Evolutionary conservation across 1,140 invertebrate genomes (phyloP).

Genomic region (Philopotamus ludificatus): DNA sequence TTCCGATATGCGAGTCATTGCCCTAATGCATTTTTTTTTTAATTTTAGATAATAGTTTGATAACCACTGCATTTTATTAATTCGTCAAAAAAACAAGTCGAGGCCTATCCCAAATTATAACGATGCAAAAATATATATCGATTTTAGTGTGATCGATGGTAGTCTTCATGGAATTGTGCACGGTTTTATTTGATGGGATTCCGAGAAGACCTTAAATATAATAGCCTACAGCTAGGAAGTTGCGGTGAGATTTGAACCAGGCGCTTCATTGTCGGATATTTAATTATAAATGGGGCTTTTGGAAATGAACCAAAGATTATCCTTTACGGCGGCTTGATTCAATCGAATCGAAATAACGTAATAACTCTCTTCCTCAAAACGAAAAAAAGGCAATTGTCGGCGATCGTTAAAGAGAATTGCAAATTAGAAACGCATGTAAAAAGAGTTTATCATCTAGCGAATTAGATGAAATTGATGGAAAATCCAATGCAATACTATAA

Average conservation of each 20-base stretch:
- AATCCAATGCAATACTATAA: too few relatives aligned
- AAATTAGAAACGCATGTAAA: too few relatives aligned
- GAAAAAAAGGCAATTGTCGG: too few relatives aligned
- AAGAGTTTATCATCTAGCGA: too few relatives aligned
- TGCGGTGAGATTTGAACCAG: constrained; percentile 16
- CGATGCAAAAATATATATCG: neutral
- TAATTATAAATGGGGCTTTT: constrained; percentile 8
- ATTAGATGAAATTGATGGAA: too few relatives aligned
- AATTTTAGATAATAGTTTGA: too few relatives aligned
- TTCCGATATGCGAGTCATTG: neutral
- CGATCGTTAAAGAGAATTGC: too few relatives aligned
- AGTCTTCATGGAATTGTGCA: neutral
- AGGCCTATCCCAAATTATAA: too few relatives aligned
- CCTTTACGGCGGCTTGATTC: neutral
- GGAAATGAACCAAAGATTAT: constrained; percentile 3
- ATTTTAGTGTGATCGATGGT: neutral
- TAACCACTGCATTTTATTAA: neutral
- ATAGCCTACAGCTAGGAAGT: constrained; percentile 20
- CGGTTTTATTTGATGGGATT: neutral
- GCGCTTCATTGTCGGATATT: constrained; percentile 17
- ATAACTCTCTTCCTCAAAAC: too few relatives aligned
- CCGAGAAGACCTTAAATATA: constrained; percentile 2
- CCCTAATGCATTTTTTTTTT: too few relatives aligned
- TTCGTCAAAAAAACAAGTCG: too few relatives aligned
- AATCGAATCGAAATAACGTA: too few relatives aligned